Evolutionary conservation across 2,797 vertebrate species (phyloP).

Genomic region (Lacerta bilineata): DNA sequence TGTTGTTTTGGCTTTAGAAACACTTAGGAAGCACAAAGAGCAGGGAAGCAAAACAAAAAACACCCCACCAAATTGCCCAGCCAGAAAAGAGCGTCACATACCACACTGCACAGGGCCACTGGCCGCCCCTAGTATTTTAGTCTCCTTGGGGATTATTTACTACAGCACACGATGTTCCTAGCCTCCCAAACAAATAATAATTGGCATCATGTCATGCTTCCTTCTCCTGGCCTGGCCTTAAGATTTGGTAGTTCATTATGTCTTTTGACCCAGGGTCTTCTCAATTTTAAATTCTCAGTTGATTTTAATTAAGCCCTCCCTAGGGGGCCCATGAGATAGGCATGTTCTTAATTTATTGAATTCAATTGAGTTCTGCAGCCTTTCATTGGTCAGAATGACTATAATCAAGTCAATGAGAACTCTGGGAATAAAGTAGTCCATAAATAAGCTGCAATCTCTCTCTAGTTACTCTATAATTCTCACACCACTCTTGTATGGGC

Average conservation of each 20-base stretch:
- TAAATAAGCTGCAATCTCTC: constrained; percentile 14
- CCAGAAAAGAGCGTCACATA: neutral
- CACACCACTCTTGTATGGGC: neutral
- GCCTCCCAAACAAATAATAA: constrained; percentile 32
- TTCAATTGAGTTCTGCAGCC: constrained; percentile 24
- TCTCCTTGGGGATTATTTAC: neutral
- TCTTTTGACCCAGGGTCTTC: constrained; percentile 3
- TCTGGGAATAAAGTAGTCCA: constrained; percentile 31
- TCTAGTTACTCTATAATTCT: constrained; percentile 14
- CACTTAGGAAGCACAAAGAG: neutral
- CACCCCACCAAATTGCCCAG: neutral
- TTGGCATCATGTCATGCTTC: constrained; percentile 30
- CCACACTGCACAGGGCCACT: neutral
- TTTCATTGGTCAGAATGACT: constrained; percentile 24
- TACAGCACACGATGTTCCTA: constrained; percentile 19
- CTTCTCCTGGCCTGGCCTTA: constrained; percentile 22
- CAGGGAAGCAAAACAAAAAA: neutral
- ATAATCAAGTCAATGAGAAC: constrained; percentile 21
- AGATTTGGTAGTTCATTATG: constrained; percentile 37
- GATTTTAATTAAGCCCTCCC: constrained; percentile 58
- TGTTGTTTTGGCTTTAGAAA: neutral
- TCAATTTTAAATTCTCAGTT: constrained; percentile 30
- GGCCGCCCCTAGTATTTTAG: neutral
- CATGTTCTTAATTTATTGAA: constrained; percentile 42
- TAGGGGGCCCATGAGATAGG: constrained; percentile 28